Conservation (phyloP, 1,140 invertebrate genomes). For the Pseudomyrmex sp. region DNA sequence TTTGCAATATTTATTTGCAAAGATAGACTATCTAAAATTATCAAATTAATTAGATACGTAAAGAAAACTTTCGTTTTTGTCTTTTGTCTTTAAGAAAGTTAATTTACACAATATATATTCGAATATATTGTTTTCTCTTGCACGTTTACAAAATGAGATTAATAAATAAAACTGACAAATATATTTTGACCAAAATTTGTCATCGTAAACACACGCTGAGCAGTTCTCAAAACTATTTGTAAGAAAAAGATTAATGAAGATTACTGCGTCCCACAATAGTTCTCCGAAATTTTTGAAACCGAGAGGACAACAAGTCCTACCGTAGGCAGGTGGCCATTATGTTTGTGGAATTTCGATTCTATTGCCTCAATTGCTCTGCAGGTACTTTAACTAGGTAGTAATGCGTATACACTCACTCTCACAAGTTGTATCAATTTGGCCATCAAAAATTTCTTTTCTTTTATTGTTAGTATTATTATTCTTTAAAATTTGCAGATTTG, state of each 20-base stretch:
- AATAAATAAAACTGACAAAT: slow-evolving; percentile 16
- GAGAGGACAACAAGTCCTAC: neutral
- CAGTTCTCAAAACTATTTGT: neutral
- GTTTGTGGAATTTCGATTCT: slow-evolving; percentile 2
- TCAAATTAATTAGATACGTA: neutral
- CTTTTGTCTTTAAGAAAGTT: neutral
- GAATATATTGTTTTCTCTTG: neutral
- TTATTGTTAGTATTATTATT: too few relatives aligned
- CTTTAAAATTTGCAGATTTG: too few relatives aligned
- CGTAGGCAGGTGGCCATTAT: neutral
- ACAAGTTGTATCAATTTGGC: too few relatives aligned
- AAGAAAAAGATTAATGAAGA: neutral
- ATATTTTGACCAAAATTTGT: neutral
- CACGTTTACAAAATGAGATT: neutral
- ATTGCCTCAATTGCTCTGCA: neutral
- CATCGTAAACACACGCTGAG: neutral
- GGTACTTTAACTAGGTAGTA: neutral
- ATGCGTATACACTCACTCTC: too few relatives aligned
- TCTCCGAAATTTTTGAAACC: neutral
- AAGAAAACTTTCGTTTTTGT: neutral
- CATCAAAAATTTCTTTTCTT: too few relatives aligned
- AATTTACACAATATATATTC: neutral
- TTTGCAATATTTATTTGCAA: neutral
- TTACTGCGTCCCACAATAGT: neutral
- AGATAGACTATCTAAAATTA: neutral